Evolutionary conservation across 2,797 vertebrate genomes (phyloP).

Genomic region (Cyprinella venusta): DNA sequence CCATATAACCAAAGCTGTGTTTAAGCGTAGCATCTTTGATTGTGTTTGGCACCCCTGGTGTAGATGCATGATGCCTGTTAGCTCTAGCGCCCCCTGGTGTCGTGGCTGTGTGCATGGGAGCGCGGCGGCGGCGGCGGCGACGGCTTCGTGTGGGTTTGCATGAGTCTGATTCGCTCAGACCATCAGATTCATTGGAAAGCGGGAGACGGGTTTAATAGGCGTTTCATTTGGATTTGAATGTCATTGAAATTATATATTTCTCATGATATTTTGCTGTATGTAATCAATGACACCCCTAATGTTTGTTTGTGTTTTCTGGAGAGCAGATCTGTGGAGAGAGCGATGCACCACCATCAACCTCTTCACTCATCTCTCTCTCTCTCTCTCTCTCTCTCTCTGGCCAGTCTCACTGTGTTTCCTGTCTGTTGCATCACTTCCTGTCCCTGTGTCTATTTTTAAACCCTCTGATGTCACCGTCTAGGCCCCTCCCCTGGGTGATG

Average conservation of each 20-base stretch:
- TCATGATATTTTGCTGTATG: slow-evolving; percentile 33
- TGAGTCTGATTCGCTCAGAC: slow-evolving; percentile 7
- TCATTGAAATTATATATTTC: neutral
- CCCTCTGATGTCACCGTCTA: slow-evolving; percentile 57
- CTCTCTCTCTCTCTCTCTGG: slow-evolving; percentile 20
- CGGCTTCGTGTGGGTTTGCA: slow-evolving; percentile 31
- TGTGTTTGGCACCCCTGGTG: slow-evolving; percentile 39
- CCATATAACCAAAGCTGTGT: slow-evolving; percentile 4
- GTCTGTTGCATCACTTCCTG: slow-evolving; percentile 48
- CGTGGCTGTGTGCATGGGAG: slow-evolving; percentile 52
- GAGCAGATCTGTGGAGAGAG: slow-evolving; percentile 40
- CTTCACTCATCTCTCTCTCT: slow-evolving; percentile 57
- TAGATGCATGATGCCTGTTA: slow-evolving; percentile 57
- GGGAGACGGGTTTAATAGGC: slow-evolving; percentile 13
- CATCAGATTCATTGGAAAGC: slow-evolving; percentile 20
- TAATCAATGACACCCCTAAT: slow-evolving; percentile 41
- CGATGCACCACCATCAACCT: slow-evolving; percentile 32
- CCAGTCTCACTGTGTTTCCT: slow-evolving; percentile 34
- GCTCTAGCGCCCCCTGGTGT: slow-evolving; percentile 56
- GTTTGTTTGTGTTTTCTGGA: slow-evolving; percentile 34
- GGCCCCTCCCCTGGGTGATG: slow-evolving; percentile 56
- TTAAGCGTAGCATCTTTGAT: neutral
- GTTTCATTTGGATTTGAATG: slow-evolving; percentile 1
- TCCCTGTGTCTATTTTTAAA: slow-evolving; percentile 62
- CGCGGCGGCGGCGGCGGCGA: neutral